Conservation (phyloP, 2,797 vertebrate genomes). For the Pipistrellus pygmaeus region DNA sequence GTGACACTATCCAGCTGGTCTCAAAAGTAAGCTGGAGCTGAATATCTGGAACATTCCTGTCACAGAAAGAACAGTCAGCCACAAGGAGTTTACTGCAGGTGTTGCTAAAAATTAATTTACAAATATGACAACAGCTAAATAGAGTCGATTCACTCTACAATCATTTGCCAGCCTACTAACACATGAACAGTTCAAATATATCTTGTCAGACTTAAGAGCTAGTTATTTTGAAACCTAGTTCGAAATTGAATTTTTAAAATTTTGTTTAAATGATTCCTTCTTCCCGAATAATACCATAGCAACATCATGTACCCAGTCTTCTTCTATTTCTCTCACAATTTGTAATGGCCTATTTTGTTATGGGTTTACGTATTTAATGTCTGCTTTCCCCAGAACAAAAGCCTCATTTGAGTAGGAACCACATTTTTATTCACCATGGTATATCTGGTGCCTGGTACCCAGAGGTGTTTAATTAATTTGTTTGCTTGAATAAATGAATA, state of each 20-base stretch:
- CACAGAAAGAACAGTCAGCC: conserved; percentile 48
- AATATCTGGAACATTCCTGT: neutral
- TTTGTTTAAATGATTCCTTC: neutral
- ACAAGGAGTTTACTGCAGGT: conserved; percentile 7
- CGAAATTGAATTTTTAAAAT: neutral
- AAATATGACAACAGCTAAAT: conserved; percentile 57
- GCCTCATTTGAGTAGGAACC: neutral
- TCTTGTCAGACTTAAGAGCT: neutral
- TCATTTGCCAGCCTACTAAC: conserved; percentile 43
- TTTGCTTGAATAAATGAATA: neutral
- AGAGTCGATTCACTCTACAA: conserved; percentile 33
- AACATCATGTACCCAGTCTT: neutral
- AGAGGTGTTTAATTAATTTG: neutral
- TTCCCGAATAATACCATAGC: neutral
- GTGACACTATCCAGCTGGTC: neutral
- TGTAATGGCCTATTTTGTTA: neutral
- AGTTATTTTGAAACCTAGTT: conserved; percentile 40
- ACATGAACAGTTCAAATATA: conserved; percentile 24
- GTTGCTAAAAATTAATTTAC: conserved; percentile 52
- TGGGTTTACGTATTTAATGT: neutral
- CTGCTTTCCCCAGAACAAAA: neutral
- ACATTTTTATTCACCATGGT: neutral
- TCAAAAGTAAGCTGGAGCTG: neutral
- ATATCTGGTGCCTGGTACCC: neutral
- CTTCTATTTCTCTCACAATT: neutral